A percentile compares a stretch with the other conserved stretches of the same genome.
Evolutionary conservation across 2,888 invertebrate species (phyloP).

Genomic region (Belgica antarctica): DNA sequence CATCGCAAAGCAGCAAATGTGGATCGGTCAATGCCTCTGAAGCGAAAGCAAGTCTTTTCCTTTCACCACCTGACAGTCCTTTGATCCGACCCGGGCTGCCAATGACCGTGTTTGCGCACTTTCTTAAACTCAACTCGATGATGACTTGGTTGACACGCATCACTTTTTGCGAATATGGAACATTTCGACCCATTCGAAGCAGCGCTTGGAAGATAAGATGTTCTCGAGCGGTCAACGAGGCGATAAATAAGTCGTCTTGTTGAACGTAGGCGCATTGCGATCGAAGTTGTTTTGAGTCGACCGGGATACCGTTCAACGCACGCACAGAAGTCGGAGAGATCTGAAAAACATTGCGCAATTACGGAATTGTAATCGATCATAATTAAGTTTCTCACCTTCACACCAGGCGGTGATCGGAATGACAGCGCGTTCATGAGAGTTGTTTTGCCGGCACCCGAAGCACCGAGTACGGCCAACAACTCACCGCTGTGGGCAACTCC

Average conservation of each 20-base stretch:
- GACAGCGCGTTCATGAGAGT: conserved; percentile 88
- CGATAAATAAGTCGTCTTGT: conserved; percentile 90
- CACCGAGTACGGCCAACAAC: conserved; percentile 81
- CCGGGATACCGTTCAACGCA: conserved; percentile 73
- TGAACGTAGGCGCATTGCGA: conserved; percentile 88
- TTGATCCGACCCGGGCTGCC: conserved; percentile 83
- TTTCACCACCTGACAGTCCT: conserved; percentile 95
- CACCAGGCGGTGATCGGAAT: conserved; percentile 65
- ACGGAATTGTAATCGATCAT: neutral
- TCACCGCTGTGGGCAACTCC: conserved; percentile 85
- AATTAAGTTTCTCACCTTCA: conserved; percentile 58
- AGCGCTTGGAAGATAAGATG: conserved; percentile 76
- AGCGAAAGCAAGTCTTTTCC: conserved; percentile 91
- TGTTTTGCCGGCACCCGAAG: conserved; percentile 92
- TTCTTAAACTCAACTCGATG: conserved; percentile 73
- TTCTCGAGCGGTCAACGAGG: conserved; percentile 83
- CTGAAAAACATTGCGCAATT: neutral
- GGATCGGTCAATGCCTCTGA: conserved; percentile 97
- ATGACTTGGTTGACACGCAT: conserved; percentile 83
- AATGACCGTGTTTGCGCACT: conserved; percentile 87
- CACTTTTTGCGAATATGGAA: conserved; percentile 72
- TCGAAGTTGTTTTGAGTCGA: conserved; percentile 68
- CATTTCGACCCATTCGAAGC: conserved; percentile 77
- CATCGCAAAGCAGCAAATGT: conserved; percentile 92
- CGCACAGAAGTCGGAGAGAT: conserved; percentile 57